Evolutionary conservation across 1,140 invertebrate species (phyloP).

Genomic region (Chlorops oryzae): DNA sequence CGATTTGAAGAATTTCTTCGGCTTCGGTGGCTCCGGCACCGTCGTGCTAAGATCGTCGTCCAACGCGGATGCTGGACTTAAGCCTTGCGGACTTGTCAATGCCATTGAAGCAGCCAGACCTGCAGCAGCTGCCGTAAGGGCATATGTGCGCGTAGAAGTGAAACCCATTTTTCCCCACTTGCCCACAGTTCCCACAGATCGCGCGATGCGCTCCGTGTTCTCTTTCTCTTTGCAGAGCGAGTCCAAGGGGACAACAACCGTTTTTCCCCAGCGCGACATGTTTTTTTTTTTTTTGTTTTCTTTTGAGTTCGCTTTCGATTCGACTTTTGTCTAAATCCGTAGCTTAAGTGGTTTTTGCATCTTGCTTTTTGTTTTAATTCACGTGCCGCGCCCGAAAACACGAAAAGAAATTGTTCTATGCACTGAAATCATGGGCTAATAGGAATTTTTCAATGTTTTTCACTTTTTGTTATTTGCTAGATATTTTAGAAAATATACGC

Average conservation of each 20-base stretch:
- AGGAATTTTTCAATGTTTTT: no score
- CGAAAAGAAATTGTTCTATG: no score
- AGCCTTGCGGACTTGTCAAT: constrained; percentile 49
- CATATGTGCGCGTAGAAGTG: constrained; percentile 72
- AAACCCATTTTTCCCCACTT: constrained; percentile 92
- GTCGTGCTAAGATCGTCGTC: constrained; percentile 50
- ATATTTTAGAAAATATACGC: no score
- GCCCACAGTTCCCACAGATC: constrained; percentile 81
- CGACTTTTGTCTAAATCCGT: constrained; percentile 3
- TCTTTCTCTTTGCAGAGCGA: constrained; percentile 63
- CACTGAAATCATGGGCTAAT: no score
- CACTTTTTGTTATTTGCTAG: no score
- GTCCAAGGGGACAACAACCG: constrained; percentile 56
- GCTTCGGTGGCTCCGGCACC: constrained; percentile 57
- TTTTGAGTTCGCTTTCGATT: constrained; percentile 9
- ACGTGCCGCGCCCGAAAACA: no score
- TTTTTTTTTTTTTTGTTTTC: background rate
- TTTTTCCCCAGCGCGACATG: constrained; percentile 59
- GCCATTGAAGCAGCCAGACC: constrained; percentile 45
- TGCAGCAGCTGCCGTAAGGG: constrained; percentile 34
- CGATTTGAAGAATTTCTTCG: constrained; percentile 88
- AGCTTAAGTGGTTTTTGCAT: constrained; percentile 20
- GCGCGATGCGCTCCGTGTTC: constrained; percentile 79
- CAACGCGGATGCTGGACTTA: constrained; percentile 55
- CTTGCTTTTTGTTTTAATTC: no score